Percentiles rank a stretch among this genome's conserved stretches.
phyloP scores from a whole-genome alignment of 2,113 vertebrate species.

The Prochilodus magdalenae region DNA sequence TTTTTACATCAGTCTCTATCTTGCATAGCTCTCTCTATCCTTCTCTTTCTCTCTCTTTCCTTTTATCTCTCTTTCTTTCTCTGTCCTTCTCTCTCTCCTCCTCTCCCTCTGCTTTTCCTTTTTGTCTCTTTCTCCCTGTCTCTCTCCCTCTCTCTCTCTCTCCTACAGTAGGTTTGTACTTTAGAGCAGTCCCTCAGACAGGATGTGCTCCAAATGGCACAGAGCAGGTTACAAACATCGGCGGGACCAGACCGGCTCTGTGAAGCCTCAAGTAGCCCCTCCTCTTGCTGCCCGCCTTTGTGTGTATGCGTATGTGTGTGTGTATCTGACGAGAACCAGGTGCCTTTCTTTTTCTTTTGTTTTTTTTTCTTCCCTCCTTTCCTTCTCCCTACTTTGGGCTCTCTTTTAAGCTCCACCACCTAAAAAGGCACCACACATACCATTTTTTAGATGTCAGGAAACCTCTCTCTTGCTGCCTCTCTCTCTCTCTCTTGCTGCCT shows the following conservation, averaged over 20 bases:
- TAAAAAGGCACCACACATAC: slow-evolving; percentile 19
- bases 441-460: slow-evolving; percentile 10
- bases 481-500: too few species aligned
- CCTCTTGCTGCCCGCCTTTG: slow-evolving; percentile 8
- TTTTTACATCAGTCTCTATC: neutral
- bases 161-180: slow-evolving; percentile 1
- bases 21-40: too few species aligned
- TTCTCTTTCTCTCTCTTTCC: too few species aligned
- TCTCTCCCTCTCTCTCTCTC: slow-evolving; percentile 24
- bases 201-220: slow-evolving; percentile 41
- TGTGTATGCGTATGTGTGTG: slow-evolving; percentile 14
- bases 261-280: slow-evolving; percentile 27
- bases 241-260: slow-evolving; percentile 21
- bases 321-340: slow-evolving; percentile 55
- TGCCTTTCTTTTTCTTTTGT: slow-evolving; percentile 29
- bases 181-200: slow-evolving; percentile 28
- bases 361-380: neutral
- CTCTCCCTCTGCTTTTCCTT: too few species aligned
- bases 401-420: slow-evolving; percentile 12
- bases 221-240: slow-evolving; percentile 52
- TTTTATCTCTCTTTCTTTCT: too few species aligned
- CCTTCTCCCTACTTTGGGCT: slow-evolving; percentile 3
- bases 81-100: too few species aligned
- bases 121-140: neutral
- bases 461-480: neutral